Conservation (phyloP, 2,797 vertebrate genomes). For the Lophotriccus pileatus region DNA sequence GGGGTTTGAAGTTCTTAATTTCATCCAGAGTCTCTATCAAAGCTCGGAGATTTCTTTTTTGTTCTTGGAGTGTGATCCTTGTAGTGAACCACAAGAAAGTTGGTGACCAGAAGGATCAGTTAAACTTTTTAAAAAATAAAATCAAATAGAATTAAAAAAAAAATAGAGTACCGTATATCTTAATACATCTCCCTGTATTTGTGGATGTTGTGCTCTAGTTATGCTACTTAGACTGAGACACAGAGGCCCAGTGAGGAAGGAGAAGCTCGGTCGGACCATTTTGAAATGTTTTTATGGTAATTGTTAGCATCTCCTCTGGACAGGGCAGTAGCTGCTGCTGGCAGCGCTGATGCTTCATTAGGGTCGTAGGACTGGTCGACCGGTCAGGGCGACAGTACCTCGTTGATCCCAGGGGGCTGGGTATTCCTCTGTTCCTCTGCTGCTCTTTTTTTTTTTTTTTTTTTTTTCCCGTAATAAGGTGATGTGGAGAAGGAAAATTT, state of each 20-base stretch:
- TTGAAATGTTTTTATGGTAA: background rate
- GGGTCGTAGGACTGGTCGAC: background rate
- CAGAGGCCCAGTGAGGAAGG: background rate
- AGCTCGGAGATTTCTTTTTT: constrained; percentile 71
- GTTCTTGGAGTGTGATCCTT: constrained; percentile 63
- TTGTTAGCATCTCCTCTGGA: background rate
- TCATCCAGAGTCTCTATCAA: constrained; percentile 81
- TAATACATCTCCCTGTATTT: background rate
- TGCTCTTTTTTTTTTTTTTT: too few relatives aligned
- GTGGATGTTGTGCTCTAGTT: background rate
- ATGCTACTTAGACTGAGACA: background rate
- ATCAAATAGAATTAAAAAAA: background rate
- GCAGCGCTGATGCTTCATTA: background rate
- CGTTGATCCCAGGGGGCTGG: background rate
- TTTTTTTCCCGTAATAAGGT: too few relatives aligned
- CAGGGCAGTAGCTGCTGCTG: background rate
- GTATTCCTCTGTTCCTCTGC: rapidly evolving
- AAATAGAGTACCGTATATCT: background rate
- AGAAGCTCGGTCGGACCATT: background rate
- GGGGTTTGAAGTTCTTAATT: constrained; percentile 83
- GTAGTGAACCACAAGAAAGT: constrained; percentile 47
- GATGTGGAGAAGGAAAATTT: too few relatives aligned
- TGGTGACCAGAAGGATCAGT: constrained; percentile 65
- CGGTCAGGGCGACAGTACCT: rapidly evolving
- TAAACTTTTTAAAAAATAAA: background rate